Evolutionary conservation across 1,140 invertebrate genomes (phyloP).

Genomic region (Scaptomyza pallida): DNA sequence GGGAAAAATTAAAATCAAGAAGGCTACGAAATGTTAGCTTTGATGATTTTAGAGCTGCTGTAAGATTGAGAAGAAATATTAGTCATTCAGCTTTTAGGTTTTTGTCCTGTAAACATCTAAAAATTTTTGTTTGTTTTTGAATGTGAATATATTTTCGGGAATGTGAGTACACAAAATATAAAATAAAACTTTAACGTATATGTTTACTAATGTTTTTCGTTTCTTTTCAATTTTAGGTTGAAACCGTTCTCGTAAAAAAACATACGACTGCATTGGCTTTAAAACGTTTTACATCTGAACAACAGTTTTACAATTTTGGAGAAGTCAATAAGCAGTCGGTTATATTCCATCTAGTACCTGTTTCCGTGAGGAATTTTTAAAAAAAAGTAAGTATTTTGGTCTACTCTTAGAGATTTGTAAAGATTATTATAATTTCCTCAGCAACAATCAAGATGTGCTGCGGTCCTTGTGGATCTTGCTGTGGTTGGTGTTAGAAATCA

Average conservation of each 20-base stretch:
- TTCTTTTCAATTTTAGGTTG: background rate
- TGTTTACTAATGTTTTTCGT: background rate
- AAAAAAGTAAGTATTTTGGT: background rate
- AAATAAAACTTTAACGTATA: background rate
- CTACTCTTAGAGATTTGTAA: background rate
- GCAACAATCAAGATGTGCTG: constrained; percentile 1
- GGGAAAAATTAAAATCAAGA: constrained; percentile 1
- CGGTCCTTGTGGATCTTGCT: constrained; percentile 1
- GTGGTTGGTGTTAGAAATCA: background rate
- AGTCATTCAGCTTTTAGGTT: background rate
- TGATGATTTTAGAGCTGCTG: background rate
- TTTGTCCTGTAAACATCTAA: constrained; percentile 11
- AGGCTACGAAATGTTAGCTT: background rate
- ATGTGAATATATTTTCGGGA: constrained; percentile 5
- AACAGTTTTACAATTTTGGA: background rate
- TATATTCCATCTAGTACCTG: constrained; percentile 5
- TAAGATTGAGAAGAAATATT: background rate
- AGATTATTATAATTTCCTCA: background rate
- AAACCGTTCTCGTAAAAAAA: background rate
- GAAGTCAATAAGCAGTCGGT: background rate
- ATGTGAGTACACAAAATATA: constrained; percentile 1
- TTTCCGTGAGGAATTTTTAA: constrained; percentile 9
- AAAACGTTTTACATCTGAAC: background rate
- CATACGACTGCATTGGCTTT: background rate
- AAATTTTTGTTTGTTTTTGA: constrained; percentile 5